phyloP scores from a whole-genome alignment of 2,888 invertebrate genomes.

The Dolichomitus sp. region DNA sequence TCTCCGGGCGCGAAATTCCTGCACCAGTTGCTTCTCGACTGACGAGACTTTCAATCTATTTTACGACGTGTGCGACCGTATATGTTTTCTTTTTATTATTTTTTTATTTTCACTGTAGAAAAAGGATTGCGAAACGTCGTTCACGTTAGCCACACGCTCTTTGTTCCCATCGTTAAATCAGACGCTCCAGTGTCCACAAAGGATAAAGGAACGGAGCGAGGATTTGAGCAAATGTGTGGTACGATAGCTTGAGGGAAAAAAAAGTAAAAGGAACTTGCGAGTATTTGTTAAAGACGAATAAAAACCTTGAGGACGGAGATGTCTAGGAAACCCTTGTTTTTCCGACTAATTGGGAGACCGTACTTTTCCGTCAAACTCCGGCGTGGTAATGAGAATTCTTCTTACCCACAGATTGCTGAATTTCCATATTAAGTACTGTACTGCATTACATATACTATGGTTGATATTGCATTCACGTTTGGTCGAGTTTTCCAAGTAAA shows the following conservation, averaged over 20 bases:
- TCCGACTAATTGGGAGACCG: slow-evolving; percentile 35
- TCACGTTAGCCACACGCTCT: slow-evolving; percentile 11
- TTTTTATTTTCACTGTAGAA: slow-evolving; percentile 7
- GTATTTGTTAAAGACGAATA: slow-evolving; percentile 26
- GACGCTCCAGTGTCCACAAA: background rate
- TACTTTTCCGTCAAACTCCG: slow-evolving; percentile 4
- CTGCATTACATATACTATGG: background rate
- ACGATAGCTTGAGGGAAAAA: background rate
- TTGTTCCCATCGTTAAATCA: slow-evolving; percentile 32
- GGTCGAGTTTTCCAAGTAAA: background rate
- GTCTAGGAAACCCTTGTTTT: slow-evolving; percentile 24
- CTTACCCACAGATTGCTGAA: background rate
- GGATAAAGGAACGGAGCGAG: background rate
- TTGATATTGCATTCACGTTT: background rate
- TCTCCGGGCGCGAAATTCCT: slow-evolving; percentile 26
- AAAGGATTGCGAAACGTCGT: slow-evolving; percentile 20
- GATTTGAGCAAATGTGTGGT: slow-evolving; percentile 8
- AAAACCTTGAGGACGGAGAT: slow-evolving; percentile 15
- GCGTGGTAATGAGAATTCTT: background rate
- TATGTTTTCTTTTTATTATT: background rate
- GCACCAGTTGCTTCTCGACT: slow-evolving; percentile 45
- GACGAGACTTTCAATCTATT: slow-evolving; percentile 25
- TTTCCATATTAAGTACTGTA: slow-evolving; percentile 13
- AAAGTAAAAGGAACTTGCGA: slow-evolving; percentile 1
- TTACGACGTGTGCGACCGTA: slow-evolving; percentile 5